Conservation (phyloP, 2,113 vertebrate species). For the Crotophaga sulcirostris region DNA sequence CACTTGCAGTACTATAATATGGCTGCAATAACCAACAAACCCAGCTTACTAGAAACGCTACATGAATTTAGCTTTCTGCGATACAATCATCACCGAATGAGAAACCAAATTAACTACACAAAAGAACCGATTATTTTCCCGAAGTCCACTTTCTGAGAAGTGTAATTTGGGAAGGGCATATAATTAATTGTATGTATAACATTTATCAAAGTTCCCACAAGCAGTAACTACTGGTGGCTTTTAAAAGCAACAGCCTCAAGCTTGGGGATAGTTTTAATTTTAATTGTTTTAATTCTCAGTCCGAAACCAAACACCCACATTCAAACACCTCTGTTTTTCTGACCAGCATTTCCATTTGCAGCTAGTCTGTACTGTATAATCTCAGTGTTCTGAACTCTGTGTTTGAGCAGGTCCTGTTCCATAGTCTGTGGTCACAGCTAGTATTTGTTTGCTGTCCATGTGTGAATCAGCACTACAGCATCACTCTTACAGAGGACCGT, state of each 20-base stretch:
- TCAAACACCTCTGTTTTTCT: not conserved
- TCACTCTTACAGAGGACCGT: rapidly evolving
- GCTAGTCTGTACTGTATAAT: not conserved
- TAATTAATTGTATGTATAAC: not conserved
- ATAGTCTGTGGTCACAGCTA: no score
- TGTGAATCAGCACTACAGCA: not conserved
- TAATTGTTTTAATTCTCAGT: not conserved
- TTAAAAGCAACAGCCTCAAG: not conserved
- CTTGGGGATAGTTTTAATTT: not conserved
- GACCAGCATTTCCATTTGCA: not conserved
- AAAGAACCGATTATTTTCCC: not conserved
- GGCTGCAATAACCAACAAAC: not conserved
- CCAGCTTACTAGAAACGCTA: not conserved
- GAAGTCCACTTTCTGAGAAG: not conserved
- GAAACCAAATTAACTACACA: not conserved
- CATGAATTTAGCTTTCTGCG: not conserved
- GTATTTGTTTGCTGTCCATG: not conserved
- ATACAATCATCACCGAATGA: not conserved
- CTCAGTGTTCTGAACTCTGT: rapidly evolving
- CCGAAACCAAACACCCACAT: not conserved
- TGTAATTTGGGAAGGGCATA: not conserved
- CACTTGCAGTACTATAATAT: not conserved
- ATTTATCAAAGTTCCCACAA: not conserved
- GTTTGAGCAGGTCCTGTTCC: not conserved
- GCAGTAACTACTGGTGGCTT: not conserved